phyloP scores from a whole-genome alignment of 2,797 vertebrate genomes.

The Ctenochaetus hawaiiensis region DNA sequence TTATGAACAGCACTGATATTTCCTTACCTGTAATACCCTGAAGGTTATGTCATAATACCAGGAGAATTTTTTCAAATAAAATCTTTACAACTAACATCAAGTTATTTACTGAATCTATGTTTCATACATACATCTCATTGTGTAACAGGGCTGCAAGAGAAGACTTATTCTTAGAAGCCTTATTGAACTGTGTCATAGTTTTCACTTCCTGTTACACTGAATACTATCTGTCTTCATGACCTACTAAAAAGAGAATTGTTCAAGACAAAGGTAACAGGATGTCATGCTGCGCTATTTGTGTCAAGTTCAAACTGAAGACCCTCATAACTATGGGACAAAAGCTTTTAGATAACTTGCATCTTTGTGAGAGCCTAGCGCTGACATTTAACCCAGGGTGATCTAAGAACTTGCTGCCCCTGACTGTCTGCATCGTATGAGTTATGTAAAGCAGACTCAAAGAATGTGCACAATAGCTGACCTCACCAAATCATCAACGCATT shows the following conservation, averaged over 20 bases:
- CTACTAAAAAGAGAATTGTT: slow-evolving; percentile 49
- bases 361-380: slow-evolving; percentile 9
- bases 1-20: not conserved
- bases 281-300: slow-evolving; percentile 31
- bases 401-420: not conserved
- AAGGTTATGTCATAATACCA: slow-evolving; percentile 32
- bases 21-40: slow-evolving; percentile 21
- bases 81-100: slow-evolving; percentile 4
- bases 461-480: slow-evolving; percentile 21
- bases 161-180: no score
- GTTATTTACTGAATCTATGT: not conserved
- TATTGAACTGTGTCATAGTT: slow-evolving; percentile 21
- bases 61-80: not conserved
- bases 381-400: slow-evolving; percentile 12
- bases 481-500: slow-evolving; percentile 5
- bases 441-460: slow-evolving; percentile 12
- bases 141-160: no score
- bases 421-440: not conserved
- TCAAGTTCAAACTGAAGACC: slow-evolving; percentile 49
- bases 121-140: not conserved
- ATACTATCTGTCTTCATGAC: slow-evolving; percentile 47
- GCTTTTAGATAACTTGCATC: not conserved
- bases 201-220: slow-evolving; percentile 31
- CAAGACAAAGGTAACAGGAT: slow-evolving; percentile 55
- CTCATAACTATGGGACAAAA: slow-evolving; percentile 11